Conservation (phyloP, 2,113 vertebrate species). For the Hemiscyllium ocellatum region DNA sequence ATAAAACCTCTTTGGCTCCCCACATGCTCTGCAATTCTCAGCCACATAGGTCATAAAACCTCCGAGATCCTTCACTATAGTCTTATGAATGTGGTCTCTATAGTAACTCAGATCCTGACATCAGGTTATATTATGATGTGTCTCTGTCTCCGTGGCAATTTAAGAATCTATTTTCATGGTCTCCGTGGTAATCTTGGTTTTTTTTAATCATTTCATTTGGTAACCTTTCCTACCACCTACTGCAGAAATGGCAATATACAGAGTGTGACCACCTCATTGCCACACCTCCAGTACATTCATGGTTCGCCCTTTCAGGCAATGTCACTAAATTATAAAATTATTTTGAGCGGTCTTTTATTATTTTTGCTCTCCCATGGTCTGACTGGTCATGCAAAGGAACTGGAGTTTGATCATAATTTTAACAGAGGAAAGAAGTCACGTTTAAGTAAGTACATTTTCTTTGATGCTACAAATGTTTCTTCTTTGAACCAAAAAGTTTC, state of each 20-base stretch:
- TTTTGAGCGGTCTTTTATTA: slow-evolving; percentile 28
- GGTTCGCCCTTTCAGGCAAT: slow-evolving; percentile 32
- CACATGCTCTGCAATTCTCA: neutral
- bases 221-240: neutral
- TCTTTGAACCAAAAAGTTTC: neutral
- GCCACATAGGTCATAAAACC: neutral
- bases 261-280: neutral
- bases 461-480: neutral
- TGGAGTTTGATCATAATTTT: neutral
- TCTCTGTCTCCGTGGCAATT: slow-evolving; percentile 30
- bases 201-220: slow-evolving; percentile 28
- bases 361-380: neutral
- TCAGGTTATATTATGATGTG: slow-evolving; percentile 36
- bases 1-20: neutral
- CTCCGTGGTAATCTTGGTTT: slow-evolving; percentile 13
- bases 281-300: slow-evolving; percentile 30
- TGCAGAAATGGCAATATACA: slow-evolving; percentile 25
- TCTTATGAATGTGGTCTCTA: slow-evolving; percentile 31
- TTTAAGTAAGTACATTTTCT: neutral
- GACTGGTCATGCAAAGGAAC: neutral
- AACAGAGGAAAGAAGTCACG: neutral
- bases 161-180: slow-evolving; percentile 20
- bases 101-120: slow-evolving; percentile 26
- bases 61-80: neutral
- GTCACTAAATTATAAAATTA: slow-evolving; percentile 24